Conservation (phyloP, 1,140 invertebrate species). For the Rhagoletis pomonella region DNA sequence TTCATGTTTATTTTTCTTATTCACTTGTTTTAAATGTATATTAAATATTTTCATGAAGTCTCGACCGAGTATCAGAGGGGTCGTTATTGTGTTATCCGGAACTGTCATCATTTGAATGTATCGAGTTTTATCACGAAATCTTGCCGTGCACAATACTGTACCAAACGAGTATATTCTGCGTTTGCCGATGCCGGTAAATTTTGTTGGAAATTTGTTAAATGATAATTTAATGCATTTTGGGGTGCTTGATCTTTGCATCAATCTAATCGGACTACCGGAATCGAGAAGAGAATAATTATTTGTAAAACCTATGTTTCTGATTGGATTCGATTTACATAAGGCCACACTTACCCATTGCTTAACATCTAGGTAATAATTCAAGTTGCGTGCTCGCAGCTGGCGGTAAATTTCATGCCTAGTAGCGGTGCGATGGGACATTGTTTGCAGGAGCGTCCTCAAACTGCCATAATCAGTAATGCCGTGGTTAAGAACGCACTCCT, state of each 20-base stretch:
- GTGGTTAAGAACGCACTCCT: neutral
- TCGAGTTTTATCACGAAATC: neutral
- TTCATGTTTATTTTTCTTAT: constrained; percentile 10
- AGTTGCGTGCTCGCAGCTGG: neutral
- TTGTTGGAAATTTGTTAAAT: neutral
- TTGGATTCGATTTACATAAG: no score
- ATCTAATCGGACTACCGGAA: no score
- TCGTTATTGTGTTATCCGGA: constrained; percentile 2
- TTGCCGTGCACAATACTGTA: no score
- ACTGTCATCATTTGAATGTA: constrained; percentile 5
- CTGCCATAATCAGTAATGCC: neutral
- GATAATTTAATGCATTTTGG: neutral
- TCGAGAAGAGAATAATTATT: no score
- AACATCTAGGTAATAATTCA: neutral
- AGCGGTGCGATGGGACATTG: constrained; percentile 2
- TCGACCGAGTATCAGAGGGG: constrained; percentile 14
- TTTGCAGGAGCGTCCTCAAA: neutral
- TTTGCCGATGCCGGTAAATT: neutral
- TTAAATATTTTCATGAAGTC: constrained; percentile 30
- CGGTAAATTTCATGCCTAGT: neutral
- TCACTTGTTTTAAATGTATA: constrained; percentile 22
- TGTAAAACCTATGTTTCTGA: no score
- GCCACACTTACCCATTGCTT: no score
- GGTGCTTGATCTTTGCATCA: neutral
- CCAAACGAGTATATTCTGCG: no score